A percentile compares a stretch with the other conserved stretches of the same genome.
phyloP scores from a whole-genome alignment of 2,797 vertebrate species.

The Setipinna tenuifilis region DNA sequence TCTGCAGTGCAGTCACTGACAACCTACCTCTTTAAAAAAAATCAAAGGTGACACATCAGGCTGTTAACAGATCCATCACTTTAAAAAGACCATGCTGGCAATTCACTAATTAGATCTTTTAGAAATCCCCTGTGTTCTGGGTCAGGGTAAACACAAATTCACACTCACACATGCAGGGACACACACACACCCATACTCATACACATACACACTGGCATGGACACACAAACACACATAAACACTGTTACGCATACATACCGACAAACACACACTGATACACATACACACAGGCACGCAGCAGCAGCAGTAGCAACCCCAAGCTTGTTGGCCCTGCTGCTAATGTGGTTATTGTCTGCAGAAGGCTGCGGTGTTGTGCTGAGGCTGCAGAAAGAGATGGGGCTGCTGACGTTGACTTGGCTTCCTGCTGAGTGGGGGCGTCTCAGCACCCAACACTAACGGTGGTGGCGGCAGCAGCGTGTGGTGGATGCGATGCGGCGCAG shows the following conservation, averaged over 20 bases:
- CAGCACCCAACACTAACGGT: background rate
- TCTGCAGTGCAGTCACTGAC: background rate
- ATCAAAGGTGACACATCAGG: background rate
- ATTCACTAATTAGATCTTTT: conserved; percentile 58
- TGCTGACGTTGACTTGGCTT: conserved; percentile 53
- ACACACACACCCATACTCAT: too few relatives aligned
- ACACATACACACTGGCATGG: background rate
- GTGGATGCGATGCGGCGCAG: conserved; percentile 28
- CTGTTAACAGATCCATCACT: conserved; percentile 20
- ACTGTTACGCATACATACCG: background rate
- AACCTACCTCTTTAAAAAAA: background rate
- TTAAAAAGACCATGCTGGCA: conserved; percentile 37
- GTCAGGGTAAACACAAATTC: too few relatives aligned
- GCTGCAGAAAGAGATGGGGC: conserved; percentile 48
- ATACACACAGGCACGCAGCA: background rate
- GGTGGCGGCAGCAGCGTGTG: conserved; percentile 16
- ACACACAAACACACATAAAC: background rate
- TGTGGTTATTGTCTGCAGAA: conserved; percentile 58
- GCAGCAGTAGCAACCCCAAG: conserved; percentile 13
- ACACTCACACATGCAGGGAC: too few relatives aligned
- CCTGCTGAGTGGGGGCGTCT: conserved; percentile 46
- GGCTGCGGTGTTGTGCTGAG: conserved; percentile 58
- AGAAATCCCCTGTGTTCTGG: conserved; percentile 47
- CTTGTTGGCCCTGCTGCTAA: conserved; percentile 28
- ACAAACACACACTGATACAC: background rate